Percentiles rank a stretch among this genome's conserved stretches.
phyloP scores from a whole-genome alignment of 53 echinoderm and acorn worm genomes.

The Pentamera pediparva region DNA sequence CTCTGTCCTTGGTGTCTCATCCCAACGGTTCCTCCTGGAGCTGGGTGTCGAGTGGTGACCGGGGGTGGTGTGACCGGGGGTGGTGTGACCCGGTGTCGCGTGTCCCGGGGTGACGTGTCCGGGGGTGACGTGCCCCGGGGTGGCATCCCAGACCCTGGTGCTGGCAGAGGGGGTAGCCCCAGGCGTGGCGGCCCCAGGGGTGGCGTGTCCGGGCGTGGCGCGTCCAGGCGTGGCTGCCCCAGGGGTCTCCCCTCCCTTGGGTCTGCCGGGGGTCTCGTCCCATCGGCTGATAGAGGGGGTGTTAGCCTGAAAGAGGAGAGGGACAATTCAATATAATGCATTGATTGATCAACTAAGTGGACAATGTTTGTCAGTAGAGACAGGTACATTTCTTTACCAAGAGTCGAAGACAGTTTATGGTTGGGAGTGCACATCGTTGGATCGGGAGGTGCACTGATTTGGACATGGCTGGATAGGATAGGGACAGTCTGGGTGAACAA shows the following conservation, averaged over 20 bases:
- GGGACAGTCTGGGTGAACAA: no score
- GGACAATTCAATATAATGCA: no score
- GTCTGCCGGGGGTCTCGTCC: conserved; percentile 95
- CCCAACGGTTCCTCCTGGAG: conserved; percentile 94
- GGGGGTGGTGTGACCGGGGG: conserved; percentile 86
- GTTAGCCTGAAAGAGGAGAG: conserved; percentile 42
- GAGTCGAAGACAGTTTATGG: no score
- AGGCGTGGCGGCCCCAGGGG: conserved; percentile 83
- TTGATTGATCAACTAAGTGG: not conserved
- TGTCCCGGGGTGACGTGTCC: conserved; percentile 85
- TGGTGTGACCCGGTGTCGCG: conserved; percentile 84
- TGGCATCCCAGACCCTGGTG: conserved; percentile 90
- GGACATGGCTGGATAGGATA: no score
- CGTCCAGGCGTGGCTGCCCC: conserved; percentile 98
- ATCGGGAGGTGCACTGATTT: no score
- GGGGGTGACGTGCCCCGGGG: conserved; percentile 63
- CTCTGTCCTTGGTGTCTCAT: conserved; percentile 98
- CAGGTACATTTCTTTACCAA: no score
- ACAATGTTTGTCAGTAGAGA: no score
- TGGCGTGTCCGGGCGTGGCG: conserved; percentile 81
- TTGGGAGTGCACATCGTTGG: no score
- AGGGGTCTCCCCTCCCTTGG: conserved; percentile 94
- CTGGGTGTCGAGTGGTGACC: conserved; percentile 91
- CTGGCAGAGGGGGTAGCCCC: conserved; percentile 73
- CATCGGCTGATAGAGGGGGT: conserved; percentile 95